These are phyloP conservation scores for Tragelaphus buxtoni DNA, from an alignment of 2,113 vertebrate genomes.

Conservation along the genomic window DNA sequence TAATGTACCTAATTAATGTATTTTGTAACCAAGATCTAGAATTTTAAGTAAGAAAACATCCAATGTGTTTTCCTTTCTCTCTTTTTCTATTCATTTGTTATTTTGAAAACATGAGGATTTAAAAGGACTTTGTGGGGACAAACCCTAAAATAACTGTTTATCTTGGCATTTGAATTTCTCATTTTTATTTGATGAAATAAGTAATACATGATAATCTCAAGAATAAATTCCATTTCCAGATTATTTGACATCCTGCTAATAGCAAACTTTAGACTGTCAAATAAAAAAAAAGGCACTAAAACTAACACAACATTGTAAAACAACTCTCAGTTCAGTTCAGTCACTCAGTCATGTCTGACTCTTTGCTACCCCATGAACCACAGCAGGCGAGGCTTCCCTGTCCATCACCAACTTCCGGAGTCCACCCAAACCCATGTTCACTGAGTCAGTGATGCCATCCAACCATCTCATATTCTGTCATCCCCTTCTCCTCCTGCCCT, in stretches of 20 bases:
- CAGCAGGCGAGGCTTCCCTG: background rate
- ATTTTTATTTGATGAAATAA: slow-evolving; percentile 8
- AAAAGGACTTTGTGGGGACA: background rate
- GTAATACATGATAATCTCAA: background rate
- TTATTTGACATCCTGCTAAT: background rate
- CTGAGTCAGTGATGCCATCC: background rate
- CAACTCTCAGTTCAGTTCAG: background rate
- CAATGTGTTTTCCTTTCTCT: background rate
- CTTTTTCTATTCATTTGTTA: background rate
- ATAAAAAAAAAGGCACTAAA: background rate
- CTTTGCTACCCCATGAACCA: background rate
- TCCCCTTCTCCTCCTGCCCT: background rate
- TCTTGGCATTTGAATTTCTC: background rate
- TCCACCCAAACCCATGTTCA: background rate
- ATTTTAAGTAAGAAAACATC: background rate
- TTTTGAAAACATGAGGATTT: background rate
- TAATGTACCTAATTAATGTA: background rate
- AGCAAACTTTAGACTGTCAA: background rate
- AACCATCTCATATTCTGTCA: background rate
- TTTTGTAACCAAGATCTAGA: slow-evolving; percentile 6
- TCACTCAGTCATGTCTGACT: background rate
- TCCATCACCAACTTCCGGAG: background rate
- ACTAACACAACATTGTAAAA: background rate
- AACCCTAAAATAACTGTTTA: background rate
- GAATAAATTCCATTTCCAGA: background rate